Evolutionary conservation across 1,140 invertebrate genomes (phyloP).

Genomic region (Drosophila burlai): DNA sequence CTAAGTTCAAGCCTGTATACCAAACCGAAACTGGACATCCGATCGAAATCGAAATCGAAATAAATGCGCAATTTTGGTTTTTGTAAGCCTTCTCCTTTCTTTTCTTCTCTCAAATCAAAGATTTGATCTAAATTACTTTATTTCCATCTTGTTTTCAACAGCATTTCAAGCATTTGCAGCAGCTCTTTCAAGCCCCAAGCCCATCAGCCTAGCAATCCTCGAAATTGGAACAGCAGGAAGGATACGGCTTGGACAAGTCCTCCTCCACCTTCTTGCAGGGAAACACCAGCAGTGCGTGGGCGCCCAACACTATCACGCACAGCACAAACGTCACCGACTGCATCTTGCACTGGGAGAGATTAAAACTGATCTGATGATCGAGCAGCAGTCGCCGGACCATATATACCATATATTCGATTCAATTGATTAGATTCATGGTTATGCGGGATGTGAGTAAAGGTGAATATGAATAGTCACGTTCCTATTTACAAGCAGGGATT

Average conservation of each 20-base stretch:
- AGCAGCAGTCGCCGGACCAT: not conserved
- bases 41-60: conserved; percentile 37
- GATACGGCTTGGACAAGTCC: conserved; percentile 54
- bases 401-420: conserved; percentile 9
- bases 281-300: conserved; percentile 50
- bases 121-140: not conserved
- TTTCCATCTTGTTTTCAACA: not conserved
- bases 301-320: conserved; percentile 45
- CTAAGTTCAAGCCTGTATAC: conserved; percentile 78
- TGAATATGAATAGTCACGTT: not conserved
- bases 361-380: conserved; percentile 4
- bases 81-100: conserved; percentile 28
- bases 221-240: conserved; percentile 55
- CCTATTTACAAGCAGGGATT: not conserved
- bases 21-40: conserved; percentile 52
- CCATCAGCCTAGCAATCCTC: conserved; percentile 24
- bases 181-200: not conserved
- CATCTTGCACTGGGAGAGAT: conserved; percentile 19
- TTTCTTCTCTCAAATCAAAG: not conserved
- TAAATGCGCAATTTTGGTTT: conserved; percentile 69
- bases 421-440: not conserved
- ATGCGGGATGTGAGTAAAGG: not conserved
- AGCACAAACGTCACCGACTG: conserved; percentile 56
- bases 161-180: too few relatives aligned
- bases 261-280: conserved; percentile 31